Evolutionary conservation across 92 coral and sea anemone genomes (phyloP), one percentile per base, ranked within the genome.

Genomic region (Palythoa heliodiscus): DNA sequence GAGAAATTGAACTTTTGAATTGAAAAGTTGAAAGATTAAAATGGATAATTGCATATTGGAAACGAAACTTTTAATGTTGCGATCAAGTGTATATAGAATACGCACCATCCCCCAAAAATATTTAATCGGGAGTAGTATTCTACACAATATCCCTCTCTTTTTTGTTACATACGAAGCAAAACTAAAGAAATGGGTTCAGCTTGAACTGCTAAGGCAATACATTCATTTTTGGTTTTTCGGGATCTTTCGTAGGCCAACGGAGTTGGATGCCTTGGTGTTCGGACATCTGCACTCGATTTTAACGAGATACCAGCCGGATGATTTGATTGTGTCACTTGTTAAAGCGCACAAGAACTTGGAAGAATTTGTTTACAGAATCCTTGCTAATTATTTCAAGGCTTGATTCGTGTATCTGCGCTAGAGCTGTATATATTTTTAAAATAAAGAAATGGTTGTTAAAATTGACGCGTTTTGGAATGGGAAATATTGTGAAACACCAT

Each of bases 261-360:
- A 92, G 67, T 40, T 94, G 40, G 98, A 94, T 87, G 98, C 98
- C 11, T 47, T 94, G 19, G 95, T 92, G 17, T 94, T 92, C 82
- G 98, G 98, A 24, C 95, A 94, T 84, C 89, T 94, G 1, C 93
- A 94, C 54, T 50, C 95, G 6, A 73, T 94, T 12, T 78, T 94
- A 64, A 94, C 90, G 58, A 88, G 98, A 80, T 92, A 81, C 72
- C 93, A 89, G 5, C 93, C 95, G 15, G 91, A 94, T 63, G 92
- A 92, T 50, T 89, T 93, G 24, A 83, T 94, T 58, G 91, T 81
- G 25, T 86, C 93, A 35, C 61, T 87, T 0, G 91, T 94, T 37
- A 86, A 68, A 60, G 84, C 25, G 29, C 93, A 94, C 89, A 87
- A 71, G 67, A 94, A 94, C 69, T 92, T 94, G 67, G 73, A 77